phyloP scores from a whole-genome alignment of 2,888 invertebrate species.

The Anthoptus insignis region DNA sequence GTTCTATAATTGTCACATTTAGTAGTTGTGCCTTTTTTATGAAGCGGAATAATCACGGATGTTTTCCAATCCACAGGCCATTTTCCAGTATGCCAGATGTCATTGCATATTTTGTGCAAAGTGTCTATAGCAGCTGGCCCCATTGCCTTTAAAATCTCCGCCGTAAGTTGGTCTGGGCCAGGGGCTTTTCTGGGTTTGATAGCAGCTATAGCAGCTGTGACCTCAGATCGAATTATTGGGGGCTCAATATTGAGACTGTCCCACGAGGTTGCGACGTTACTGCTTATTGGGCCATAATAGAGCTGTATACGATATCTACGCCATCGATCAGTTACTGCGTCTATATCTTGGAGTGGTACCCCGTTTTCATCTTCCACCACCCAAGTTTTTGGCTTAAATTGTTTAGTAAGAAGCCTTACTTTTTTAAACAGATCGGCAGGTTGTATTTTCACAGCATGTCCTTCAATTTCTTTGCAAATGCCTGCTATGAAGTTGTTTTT shows the following conservation, averaged over 20 bases:
- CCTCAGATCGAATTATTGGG: background rate
- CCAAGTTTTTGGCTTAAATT: slow-evolving; percentile 1
- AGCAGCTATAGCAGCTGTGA: background rate
- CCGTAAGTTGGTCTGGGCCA: background rate
- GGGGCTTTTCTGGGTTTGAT: background rate
- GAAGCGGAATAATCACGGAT: background rate
- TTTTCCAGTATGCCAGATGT: background rate
- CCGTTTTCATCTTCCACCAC: background rate
- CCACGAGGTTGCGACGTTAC: background rate
- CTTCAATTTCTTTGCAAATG: background rate
- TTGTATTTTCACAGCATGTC: background rate
- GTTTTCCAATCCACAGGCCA: background rate
- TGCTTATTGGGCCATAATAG: background rate
- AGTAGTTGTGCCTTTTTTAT: background rate
- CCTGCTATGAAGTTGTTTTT: background rate
- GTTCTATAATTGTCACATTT: background rate
- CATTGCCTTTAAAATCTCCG: background rate
- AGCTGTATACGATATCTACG: background rate
- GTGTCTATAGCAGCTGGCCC: background rate
- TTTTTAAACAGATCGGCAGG: slow-evolving; percentile 3
- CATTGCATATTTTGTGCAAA: background rate
- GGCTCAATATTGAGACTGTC: background rate
- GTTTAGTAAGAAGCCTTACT: background rate
- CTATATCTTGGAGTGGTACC: background rate
- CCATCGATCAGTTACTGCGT: background rate